Evolutionary conservation across 1,140 invertebrate species (phyloP).

Genomic region (Calliopsis andreniformis): DNA sequence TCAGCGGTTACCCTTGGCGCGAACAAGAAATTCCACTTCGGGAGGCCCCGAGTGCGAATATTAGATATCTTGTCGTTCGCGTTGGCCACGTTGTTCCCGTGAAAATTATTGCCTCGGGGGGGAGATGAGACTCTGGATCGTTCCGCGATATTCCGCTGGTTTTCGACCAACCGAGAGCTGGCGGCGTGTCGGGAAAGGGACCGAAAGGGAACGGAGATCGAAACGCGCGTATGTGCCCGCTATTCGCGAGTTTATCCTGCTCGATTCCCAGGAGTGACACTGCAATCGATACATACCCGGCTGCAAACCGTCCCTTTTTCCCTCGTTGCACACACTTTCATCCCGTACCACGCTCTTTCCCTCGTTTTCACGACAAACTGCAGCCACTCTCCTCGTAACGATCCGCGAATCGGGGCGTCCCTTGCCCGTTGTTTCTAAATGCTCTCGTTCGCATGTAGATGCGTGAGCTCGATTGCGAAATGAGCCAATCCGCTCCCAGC

Average conservation of each 20-base stretch:
- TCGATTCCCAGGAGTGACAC: conserved; percentile 60
- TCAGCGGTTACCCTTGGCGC: conserved; percentile 59
- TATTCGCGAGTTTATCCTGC: conserved; percentile 50
- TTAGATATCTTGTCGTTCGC: conserved; percentile 56
- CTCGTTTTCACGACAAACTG: conserved; percentile 31
- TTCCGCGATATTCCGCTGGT: conserved; percentile 14
- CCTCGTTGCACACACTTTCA: conserved; percentile 20
- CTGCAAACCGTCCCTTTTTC: conserved; percentile 43
- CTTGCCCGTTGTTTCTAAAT: background rate
- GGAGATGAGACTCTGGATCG: conserved; percentile 10
- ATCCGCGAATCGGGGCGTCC: background rate
- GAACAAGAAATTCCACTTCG: conserved; percentile 63
- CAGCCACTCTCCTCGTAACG: background rate
- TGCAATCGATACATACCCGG: conserved; percentile 57
- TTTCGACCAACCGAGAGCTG: background rate
- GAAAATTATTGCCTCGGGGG: conserved; percentile 22
- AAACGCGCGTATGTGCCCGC: conserved; percentile 27
- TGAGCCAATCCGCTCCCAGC: too few species aligned
- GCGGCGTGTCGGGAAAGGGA: background rate
- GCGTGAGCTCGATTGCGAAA: background rate
- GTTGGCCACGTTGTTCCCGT: conserved; percentile 3
- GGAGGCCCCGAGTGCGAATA: conserved; percentile 52
- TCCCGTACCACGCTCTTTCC: background rate
- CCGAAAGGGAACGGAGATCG: conserved; percentile 2
- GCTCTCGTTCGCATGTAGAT: background rate